A percentile compares a stretch with the other conserved stretches of the same genome.
Conservation (phyloP, 1,140 invertebrate species). For the Magallana ariakensis region DNA sequence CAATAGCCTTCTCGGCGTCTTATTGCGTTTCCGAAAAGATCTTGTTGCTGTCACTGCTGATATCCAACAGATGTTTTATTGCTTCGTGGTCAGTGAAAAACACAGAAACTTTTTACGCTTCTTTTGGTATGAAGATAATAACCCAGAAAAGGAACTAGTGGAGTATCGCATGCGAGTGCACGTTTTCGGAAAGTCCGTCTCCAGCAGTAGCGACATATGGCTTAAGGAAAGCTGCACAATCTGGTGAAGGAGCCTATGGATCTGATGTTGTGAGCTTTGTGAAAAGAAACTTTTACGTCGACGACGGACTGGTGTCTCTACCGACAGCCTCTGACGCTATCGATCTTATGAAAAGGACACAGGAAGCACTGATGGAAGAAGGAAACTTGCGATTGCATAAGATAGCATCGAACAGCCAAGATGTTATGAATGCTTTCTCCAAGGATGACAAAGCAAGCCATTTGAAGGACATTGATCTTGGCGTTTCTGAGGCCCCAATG, state of each 20-base stretch:
- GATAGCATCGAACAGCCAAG: slow-evolving; percentile 39
- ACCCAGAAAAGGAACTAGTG: slow-evolving; percentile 40
- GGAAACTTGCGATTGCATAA: slow-evolving; percentile 56
- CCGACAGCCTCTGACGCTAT: slow-evolving; percentile 29
- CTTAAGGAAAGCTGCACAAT: slow-evolving; percentile 44
- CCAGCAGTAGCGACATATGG: slow-evolving; percentile 54
- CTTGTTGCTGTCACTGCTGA: slow-evolving; percentile 53
- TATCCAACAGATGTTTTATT: slow-evolving; percentile 56
- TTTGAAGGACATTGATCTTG: slow-evolving; percentile 51
- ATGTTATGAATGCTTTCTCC: slow-evolving; percentile 47
- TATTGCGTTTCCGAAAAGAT: slow-evolving; percentile 59
- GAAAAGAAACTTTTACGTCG: slow-evolving; percentile 52
- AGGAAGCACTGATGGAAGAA: slow-evolving; percentile 6
- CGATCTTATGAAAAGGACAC: slow-evolving; percentile 46
- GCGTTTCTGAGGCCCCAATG: slow-evolving; percentile 27
- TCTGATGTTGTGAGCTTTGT: slow-evolving; percentile 41
- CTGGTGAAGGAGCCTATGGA: slow-evolving; percentile 37
- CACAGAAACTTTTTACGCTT: slow-evolving; percentile 58
- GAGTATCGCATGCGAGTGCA: slow-evolving; percentile 60
- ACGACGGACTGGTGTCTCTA: slow-evolving; percentile 47
- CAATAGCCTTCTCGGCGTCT: slow-evolving; percentile 59
- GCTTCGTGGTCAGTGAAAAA: slow-evolving; percentile 45
- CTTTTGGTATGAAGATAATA: slow-evolving; percentile 52
- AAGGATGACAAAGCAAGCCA: slow-evolving; percentile 46
- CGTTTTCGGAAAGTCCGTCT: slow-evolving; percentile 58